Conservation (phyloP, 2,113 vertebrate genomes). For the Stegostoma tigrinum region DNA sequence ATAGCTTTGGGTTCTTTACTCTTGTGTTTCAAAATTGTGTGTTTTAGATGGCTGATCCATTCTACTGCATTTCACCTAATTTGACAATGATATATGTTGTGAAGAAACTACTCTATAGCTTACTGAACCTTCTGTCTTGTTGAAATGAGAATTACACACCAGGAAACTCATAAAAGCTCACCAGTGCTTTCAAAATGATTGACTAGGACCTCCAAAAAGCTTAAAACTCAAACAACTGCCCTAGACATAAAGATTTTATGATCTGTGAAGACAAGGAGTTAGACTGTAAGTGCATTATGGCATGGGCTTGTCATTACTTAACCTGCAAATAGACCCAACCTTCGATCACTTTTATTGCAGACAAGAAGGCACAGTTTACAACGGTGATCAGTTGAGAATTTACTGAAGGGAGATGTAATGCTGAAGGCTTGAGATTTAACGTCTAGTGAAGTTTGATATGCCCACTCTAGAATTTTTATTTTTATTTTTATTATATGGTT, state of each 20-base stretch:
- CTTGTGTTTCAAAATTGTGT: not conserved
- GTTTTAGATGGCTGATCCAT: not conserved
- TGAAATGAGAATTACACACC: not conserved
- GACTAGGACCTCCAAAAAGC: not conserved
- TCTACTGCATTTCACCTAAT: not conserved
- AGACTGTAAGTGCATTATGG: conserved; percentile 15
- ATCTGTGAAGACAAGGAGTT: conserved; percentile 23
- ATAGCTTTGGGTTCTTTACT: not conserved
- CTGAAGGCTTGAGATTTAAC: conserved; percentile 3
- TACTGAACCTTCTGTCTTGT: not conserved
- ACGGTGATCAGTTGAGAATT: not conserved
- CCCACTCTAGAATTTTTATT: not conserved
- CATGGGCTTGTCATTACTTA: conserved; percentile 17
- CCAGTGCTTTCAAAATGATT: not conserved
- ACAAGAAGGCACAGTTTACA: not conserved
- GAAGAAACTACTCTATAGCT: not conserved
- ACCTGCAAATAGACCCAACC: not conserved
- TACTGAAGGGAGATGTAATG: not conserved
- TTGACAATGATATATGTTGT: not conserved
- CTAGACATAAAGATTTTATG: not conserved
- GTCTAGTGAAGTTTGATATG: not conserved
- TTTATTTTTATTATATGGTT: not conserved
- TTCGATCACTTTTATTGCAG: conserved; percentile 8
- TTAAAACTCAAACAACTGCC: not conserved
- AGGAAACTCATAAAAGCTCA: not conserved